Evolutionary conservation across 2,797 vertebrate species (phyloP).

Genomic region (Periophthalmus magnuspinnatus): DNA sequence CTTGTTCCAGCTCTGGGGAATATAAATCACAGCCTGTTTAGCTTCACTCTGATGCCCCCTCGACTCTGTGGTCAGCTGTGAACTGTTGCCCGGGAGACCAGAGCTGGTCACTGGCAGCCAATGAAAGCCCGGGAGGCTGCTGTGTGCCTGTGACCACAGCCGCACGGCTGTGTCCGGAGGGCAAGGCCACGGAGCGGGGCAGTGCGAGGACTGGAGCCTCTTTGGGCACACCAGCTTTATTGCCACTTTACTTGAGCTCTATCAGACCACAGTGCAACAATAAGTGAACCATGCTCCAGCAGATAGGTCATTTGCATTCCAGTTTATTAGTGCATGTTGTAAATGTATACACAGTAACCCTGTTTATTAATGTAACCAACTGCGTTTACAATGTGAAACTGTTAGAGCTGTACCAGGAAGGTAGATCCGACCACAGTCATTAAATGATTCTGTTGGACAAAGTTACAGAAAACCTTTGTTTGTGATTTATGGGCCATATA

Average conservation of each 20-base stretch:
- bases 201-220: slow-evolving; percentile 22
- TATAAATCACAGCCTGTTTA: slow-evolving; percentile 72
- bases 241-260: slow-evolving; percentile 14
- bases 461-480: not conserved
- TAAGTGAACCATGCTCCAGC: slow-evolving; percentile 14
- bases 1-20: slow-evolving; percentile 71
- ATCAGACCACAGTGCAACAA: slow-evolving; percentile 12
- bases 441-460: not conserved
- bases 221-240: slow-evolving; percentile 21
- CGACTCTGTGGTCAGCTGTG: slow-evolving; percentile 70
- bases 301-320: slow-evolving; percentile 7
- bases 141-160: slow-evolving; percentile 61
- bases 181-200: slow-evolving; percentile 9
- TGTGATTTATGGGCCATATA: slow-evolving; percentile 1
- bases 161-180: slow-evolving; percentile 40
- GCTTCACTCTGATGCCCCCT: slow-evolving; percentile 60
- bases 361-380: not conserved
- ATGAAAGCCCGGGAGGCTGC: slow-evolving; percentile 61
- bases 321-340: slow-evolving; percentile 11
- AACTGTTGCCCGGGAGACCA: slow-evolving; percentile 70
- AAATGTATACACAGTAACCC: slow-evolving; percentile 1
- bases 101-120: slow-evolving; percentile 64
- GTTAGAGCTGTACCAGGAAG: not conserved
- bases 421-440: not conserved
- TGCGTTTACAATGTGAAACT: not conserved